Evolutionary conservation across 2,797 vertebrate genomes (phyloP), one percentile per base, ranked within the genome.

Genomic region (Rallus crepitans): DNA sequence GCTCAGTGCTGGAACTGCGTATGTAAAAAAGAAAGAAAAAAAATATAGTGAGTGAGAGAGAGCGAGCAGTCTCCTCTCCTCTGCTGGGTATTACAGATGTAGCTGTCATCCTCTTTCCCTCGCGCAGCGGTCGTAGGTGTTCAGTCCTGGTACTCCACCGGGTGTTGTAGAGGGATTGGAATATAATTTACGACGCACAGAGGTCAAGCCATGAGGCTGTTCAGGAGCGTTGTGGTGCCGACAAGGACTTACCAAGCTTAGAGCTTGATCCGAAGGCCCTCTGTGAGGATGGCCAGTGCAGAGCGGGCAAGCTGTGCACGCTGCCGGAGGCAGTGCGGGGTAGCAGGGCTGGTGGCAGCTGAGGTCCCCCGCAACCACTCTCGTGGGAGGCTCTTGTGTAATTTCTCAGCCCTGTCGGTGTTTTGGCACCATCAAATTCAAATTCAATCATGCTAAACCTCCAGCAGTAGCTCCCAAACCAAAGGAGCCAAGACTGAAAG

Each of bases 71-170:
- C 75, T 78, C 64, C 68, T 64, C 73, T 84, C 72, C 92, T 94
- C 92, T 63, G 48, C 90, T 45, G 92, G 89, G 82, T 82, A 53
- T 92, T 89, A 86, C 89, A 69, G 89, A 94, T 83, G 91, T 82
- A 95, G 88, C 92, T 92, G 91, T 82, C 96, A 82, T 24, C 81
- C 72, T 48, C 61, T 37, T 28, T 55, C 69, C 94, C 91, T 78
- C 27, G 11, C 6, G 11, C 66, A 68, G 89, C 2, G 31, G 48
- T 55, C 68, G 87, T 11, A 87, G 89, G 87, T 83, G 85, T 70
- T 70, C 82, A 2, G 47, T 25, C 40, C 95, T 12, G 88, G 45
- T 82, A 23, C 80, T 94, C 85, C 75, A 0, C 91, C 37, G 90
- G 95, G 91, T 71, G 30, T 90, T 95, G 91, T 84, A 75, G 73